Evolutionary conservation across 2,113 vertebrate species (phyloP), one percentile per base, ranked within the genome.

Genomic region (Geococcyx californianus): DNA sequence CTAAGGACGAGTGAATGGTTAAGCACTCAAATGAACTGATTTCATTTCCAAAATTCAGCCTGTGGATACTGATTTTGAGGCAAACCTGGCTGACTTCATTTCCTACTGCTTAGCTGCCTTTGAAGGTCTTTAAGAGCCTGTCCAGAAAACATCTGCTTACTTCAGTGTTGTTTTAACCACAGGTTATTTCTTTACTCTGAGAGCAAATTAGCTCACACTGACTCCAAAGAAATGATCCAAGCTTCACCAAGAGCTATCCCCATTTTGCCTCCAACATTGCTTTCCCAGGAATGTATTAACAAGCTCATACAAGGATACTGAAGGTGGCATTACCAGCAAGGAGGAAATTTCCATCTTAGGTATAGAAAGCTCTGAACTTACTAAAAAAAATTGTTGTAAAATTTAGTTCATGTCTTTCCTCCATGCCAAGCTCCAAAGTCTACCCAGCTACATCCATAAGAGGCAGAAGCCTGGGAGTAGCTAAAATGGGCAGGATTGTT

Each of bases 351-450:
- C 21, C 31, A 49, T 4, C 47, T 92, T 72, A 38, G 11, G 12
- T n/a, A 75, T 5, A 75, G 40, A 36, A 77, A 89, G 42, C 33
- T 84, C 80, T 81, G 17, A 84, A 84, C 28, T 74, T 68, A 28
- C 0, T 25, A 8, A 60, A 83, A 90, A 79, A 76, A 64, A 28
- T 0, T 4, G 5, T 13, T 18, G 49, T 49, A 3, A 3, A 28
- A 28, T 47, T 88, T 83, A 77, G 72, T 7, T 88, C 8, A 1
- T 13, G 16, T 44, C 31, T 54, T 14, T 36, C 21, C 60, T 62
- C 25, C 28, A 54, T 0, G 1, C 11, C 77, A 84, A 38, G 63
- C 49, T 81, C 60, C 1, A 16, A 68, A 70, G 49, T 49, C 49
- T 75, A 75, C 15, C 4, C 3, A 87, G 42, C n/a, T 51, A 36